A percentile compares a stretch with the other conserved stretches of the same genome.
These are phyloP conservation scores for Sphaerophoria rueppellii DNA, from an alignment of 2,888 invertebrate genomes.

Conservation along the genomic window DNA sequence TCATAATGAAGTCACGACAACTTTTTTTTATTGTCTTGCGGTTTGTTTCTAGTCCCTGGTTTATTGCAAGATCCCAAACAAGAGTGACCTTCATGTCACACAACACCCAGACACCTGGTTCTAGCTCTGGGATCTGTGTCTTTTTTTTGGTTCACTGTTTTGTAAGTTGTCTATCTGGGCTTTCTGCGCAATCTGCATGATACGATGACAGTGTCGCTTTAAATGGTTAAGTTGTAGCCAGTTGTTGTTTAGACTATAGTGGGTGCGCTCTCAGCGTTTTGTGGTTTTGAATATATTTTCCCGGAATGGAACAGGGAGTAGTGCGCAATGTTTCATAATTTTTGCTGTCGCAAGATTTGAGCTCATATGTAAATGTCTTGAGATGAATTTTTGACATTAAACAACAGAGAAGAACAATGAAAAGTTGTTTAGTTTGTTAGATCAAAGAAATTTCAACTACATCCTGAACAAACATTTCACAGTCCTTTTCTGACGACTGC, in stretches of 20 bases:
- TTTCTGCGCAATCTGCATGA: constrained; percentile 46
- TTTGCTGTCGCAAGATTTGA: constrained; percentile 41
- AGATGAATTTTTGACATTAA: constrained; percentile 18
- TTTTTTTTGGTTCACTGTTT: constrained; percentile 15
- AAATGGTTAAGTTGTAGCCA: constrained; percentile 39
- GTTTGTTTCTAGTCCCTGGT: constrained; percentile 25
- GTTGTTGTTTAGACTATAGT: constrained; percentile 8
- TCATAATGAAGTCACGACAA: constrained; percentile 66
- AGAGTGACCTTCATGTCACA: constrained; percentile 72
- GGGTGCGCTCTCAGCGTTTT: constrained; percentile 43
- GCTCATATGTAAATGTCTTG: constrained; percentile 57
- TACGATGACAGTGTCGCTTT: constrained; percentile 13
- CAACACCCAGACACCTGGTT: constrained; percentile 71
- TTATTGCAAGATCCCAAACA: constrained; percentile 69
- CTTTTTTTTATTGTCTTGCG: neutral
- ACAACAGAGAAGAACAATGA: constrained; percentile 6
- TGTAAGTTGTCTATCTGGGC: constrained; percentile 10
- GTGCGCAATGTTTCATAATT: constrained; percentile 62
- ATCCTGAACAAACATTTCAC: too few relatives aligned
- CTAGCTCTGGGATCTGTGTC: constrained; percentile 45
- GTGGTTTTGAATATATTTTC: constrained; percentile 40
- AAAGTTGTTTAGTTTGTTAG: neutral
- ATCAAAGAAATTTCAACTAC: too few relatives aligned
- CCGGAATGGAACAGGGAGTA: constrained; percentile 63
- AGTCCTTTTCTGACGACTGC: too few relatives aligned